These are phyloP conservation scores for Schrankia costaestrigalis DNA, from an alignment of 2,888 invertebrate genomes.

Conservation along the genomic window DNA sequence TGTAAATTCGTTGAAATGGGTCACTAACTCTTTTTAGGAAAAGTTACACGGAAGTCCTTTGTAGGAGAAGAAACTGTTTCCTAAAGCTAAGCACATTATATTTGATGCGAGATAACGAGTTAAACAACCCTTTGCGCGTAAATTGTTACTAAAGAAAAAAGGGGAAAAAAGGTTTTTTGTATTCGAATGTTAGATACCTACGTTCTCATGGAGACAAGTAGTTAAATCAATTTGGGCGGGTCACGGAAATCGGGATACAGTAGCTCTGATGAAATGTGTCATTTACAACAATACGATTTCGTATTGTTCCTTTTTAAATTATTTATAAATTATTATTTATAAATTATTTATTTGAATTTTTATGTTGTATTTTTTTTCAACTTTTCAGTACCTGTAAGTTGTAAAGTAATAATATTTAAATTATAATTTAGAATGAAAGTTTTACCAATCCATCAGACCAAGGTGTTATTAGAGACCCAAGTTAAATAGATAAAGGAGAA, in stretches of 20 bases:
- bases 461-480: no score
- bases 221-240: slow-evolving; percentile 59
- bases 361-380: no score
- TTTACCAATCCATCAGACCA: no score
- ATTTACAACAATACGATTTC: slow-evolving; percentile 37
- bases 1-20: slow-evolving; percentile 12
- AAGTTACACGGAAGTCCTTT: slow-evolving; percentile 14
- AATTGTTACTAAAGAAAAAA: slow-evolving; percentile 30
- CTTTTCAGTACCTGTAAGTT: no score
- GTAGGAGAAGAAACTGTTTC: slow-evolving; percentile 11
- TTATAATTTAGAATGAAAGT: no score
- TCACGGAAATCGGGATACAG: slow-evolving; percentile 48
- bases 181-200: slow-evolving; percentile 29
- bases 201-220: slow-evolving; percentile 31
- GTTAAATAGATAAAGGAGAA: no score
- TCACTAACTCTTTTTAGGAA: slow-evolving; percentile 11
- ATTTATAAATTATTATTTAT: no score
- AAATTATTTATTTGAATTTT: no score
- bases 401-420: no score
- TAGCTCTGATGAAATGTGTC: slow-evolving; percentile 36
- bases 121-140: slow-evolving; percentile 29
- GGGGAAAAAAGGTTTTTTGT: slow-evolving; percentile 16
- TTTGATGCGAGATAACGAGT: slow-evolving; percentile 34
- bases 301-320: slow-evolving; percentile 37
- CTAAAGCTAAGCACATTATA: slow-evolving; percentile 27